Base-by-base conservation (phyloP, 2,888 invertebrate species). In the Anthophora plumipes region DNA sequence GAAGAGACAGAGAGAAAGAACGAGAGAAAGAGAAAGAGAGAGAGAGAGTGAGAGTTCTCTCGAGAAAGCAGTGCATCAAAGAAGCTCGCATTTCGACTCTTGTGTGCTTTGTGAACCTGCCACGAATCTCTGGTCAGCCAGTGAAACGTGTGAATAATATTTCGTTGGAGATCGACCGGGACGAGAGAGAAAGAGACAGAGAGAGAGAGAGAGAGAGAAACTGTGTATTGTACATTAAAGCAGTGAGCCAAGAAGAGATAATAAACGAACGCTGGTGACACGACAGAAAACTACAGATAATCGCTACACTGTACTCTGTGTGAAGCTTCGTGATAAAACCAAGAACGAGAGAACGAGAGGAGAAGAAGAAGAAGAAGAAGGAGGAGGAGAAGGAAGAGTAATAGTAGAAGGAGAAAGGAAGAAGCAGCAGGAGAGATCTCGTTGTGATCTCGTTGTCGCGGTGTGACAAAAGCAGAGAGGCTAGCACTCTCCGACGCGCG, bases 401-500 rank as follows among this genome's bases (percentile, higher is more conserved):
- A n/a, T 50, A 17, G 20, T 50, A 50, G 50, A 8, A 20, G 9
- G 17, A 0, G 50, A 9, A 50, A n/a, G n/a, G 50, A 50, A 50
- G 20, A 12, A 22, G 54, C 6, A 9, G 8, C n/a, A 12, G n/a
- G 25, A 22, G 25, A 22, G 31, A 48, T 55, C 59, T 31, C 31
- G 52, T 54, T 12, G 66, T 59, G 66, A 66, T 73, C 60, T 59
- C 2, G 39, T 63, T 14, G 63, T 69, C 80, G 80, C 57, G 70
- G 67, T 31, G 75, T 80, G 80, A 80, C 48, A 52, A 55, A 31
- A 81, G 43, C 37, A 31, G 39, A 31, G 60, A 52, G 68, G 43
- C 12, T 48, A 7, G n/a, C 41, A 12, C 50, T 63, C 75, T 61
- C 31, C 52, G 59, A 31, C 39, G 66, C 39, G 52, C 52, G 55